phyloP scores from a whole-genome alignment of 2,888 invertebrate genomes.

The Nysson spinosus region DNA sequence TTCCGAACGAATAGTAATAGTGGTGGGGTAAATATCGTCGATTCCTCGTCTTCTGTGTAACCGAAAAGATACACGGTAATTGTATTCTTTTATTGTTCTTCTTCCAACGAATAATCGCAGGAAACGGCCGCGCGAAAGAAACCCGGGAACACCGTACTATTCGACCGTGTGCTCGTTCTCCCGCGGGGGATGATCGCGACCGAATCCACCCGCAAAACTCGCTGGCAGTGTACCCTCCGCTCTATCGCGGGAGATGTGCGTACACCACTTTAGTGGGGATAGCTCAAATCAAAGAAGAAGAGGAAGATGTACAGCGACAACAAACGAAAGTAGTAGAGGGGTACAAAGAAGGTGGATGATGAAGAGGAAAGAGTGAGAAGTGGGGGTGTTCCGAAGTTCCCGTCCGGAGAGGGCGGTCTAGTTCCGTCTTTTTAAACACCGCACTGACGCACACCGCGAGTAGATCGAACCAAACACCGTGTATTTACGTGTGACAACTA shows the following conservation, averaged over 20 bases:
- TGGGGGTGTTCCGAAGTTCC: conserved; percentile 53
- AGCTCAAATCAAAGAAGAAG: no score
- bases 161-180: not conserved
- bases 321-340: no score
- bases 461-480: no score
- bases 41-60: no score
- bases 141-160: not conserved
- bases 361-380: conserved; percentile 46
- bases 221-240: conserved; percentile 42
- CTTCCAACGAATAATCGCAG: no score
- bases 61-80: no score
- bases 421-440: conserved; percentile 36
- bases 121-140: not conserved
- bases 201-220: conserved; percentile 51
- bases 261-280: conserved; percentile 42
- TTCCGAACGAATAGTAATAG: conserved; percentile 23
- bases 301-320: no score
- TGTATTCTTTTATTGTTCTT: no score
- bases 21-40: conserved; percentile 6
- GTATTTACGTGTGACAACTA: no score
- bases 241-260: conserved; percentile 28
- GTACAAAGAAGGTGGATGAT: not conserved
- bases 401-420: conserved; percentile 57
- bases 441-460: conserved; percentile 7
- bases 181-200: conserved; percentile 39